A percentile compares a stretch with the other conserved stretches of the same genome.
Conservation (phyloP, 2,113 vertebrate genomes). For the Chaetops frenatus region DNA sequence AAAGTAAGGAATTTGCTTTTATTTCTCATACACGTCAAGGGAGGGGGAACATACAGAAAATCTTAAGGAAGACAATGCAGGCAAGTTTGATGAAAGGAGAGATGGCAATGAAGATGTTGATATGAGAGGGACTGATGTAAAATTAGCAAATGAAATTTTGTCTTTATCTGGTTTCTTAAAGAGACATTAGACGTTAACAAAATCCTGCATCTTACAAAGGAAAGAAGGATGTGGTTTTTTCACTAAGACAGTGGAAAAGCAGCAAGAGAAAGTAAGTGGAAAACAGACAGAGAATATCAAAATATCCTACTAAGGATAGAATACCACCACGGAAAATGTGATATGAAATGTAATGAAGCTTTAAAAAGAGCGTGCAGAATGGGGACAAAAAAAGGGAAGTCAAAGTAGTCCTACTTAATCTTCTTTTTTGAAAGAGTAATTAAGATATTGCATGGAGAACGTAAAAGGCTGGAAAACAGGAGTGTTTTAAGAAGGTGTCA, state of each 20-base stretch:
- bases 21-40: not conserved
- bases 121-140: not conserved
- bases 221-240: not conserved
- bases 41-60: not conserved
- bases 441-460: not conserved
- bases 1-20: not conserved
- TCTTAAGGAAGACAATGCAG: not conserved
- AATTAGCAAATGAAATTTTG: not conserved
- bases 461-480: not conserved
- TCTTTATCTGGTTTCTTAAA: not conserved
- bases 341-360: not conserved
- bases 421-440: slow-evolving; percentile 10
- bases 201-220: not conserved
- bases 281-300: not conserved
- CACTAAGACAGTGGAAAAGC: not conserved
- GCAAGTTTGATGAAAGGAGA: not conserved
- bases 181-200: not conserved
- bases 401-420: not conserved
- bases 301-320: not conserved
- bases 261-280: not conserved
- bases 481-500: not conserved
- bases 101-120: not conserved
- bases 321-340: not conserved
- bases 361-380: not conserved
- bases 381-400: not conserved